Evolutionary conservation across 2,888 invertebrate genomes (phyloP), one percentile per base, ranked within the genome.

Genomic region (Hemithea aestivaria): DNA sequence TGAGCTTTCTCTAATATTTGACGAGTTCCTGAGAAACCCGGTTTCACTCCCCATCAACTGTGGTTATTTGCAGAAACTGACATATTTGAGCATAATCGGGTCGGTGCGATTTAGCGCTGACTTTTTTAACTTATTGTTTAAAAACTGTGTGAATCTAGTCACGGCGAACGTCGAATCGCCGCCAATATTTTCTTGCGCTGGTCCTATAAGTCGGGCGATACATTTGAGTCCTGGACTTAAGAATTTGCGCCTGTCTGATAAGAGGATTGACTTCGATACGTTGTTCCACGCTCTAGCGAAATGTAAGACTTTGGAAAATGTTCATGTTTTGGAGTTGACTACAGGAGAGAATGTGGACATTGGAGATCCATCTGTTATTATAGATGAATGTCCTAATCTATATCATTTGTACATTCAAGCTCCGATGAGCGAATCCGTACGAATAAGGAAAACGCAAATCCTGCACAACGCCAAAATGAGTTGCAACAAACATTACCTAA

Each of bases 71-170:
- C 62, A 53, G 23, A 82, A 81, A 58, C 37, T 85, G 28, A 81
- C 78, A 28, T 75, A 62, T 57, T 58, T 85, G 43, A 73, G 66
- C 58, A 56, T 84, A 47, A 54, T 35, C 43, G 77, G 75, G n/a
- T 29, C 45, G 37, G 60, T 72, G 21, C 50, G 54, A 4, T 76
- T 68, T 32, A 63, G 54, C 54, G 20, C 38, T 8, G 67, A 75
- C 11, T 82, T 84, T 55, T 85, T 81, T 51, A 62, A 66, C 43
- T 47, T 72, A 10, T 52, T 85, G 29, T 83, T 84, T 56, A 49
- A 56, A 20, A 58, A 48, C 40, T 77, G 77, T 59, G 38, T 49
- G 20, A 70, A 68, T 48, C 59, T 85, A 31, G 53, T 56, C 6
- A 83, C 84, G 24, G 52, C 80, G 11, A 68, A 67, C 53, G 50